Evolutionary conservation across 2,888 invertebrate genomes (phyloP).

Genomic region (Diarsia dahlii): DNA sequence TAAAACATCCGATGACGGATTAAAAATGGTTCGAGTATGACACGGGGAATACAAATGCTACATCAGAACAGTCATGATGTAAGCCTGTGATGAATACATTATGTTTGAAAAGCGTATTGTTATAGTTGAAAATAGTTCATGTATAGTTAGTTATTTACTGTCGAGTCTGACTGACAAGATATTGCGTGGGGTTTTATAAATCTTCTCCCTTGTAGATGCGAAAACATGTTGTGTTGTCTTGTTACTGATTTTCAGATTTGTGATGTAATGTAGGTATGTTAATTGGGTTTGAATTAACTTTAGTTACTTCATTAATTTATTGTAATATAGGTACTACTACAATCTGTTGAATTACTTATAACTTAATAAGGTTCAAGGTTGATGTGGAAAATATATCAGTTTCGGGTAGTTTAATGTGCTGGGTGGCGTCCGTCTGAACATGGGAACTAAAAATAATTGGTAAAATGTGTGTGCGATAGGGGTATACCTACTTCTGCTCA

Average conservation of each 20-base stretch:
- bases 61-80: conserved; percentile 45
- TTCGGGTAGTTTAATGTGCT: too few relatives aligned
- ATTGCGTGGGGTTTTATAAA: background rate
- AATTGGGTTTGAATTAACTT: background rate
- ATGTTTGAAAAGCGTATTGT: conserved; percentile 40
- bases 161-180: conserved; percentile 10
- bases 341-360: too few relatives aligned
- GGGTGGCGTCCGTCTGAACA: background rate
- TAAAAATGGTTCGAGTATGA: conserved; percentile 60
- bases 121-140: conserved; percentile 31
- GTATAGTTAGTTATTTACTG: conserved; percentile 29
- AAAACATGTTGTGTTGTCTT: background rate
- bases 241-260: background rate
- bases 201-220: background rate
- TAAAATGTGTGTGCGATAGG: background rate
- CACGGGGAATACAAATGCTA: conserved; percentile 49
- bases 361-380: too few relatives aligned
- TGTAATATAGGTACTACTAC: background rate
- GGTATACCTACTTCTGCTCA: background rate
- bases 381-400: too few relatives aligned
- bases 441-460: background rate
- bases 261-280: too few relatives aligned
- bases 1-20: conserved; percentile 56
- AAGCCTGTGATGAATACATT: conserved; percentile 56
- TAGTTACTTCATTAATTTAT: background rate